Conservation (phyloP, 2,113 vertebrate species). For the Oxyruncus cristatus region DNA sequence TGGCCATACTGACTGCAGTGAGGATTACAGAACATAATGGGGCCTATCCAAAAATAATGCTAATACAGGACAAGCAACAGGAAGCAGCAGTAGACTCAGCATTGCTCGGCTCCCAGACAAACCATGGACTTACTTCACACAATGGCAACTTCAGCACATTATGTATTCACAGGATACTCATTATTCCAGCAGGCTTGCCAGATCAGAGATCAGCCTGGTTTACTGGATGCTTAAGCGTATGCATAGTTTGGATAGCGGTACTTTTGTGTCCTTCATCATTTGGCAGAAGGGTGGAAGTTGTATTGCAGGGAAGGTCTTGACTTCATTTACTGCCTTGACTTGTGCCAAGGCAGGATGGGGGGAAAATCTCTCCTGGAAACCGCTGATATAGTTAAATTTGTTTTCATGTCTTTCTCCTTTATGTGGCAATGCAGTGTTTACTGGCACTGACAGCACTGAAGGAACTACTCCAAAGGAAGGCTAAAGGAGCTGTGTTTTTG, state of each 20-base stretch:
- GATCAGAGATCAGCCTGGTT: conserved; percentile 60
- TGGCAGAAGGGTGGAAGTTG: conserved; percentile 49
- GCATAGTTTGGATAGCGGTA: conserved; percentile 68
- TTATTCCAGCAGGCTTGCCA: conserved; percentile 70
- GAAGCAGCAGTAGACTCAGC: conserved; percentile 93
- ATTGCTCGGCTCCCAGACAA: conserved; percentile 81
- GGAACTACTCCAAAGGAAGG: neutral
- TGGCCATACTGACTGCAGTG: conserved; percentile 85
- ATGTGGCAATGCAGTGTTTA: conserved; percentile 78
- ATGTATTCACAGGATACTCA: conserved; percentile 74
- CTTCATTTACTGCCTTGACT: conserved; percentile 60
- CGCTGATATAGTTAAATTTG: conserved; percentile 69
- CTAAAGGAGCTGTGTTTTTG: neutral
- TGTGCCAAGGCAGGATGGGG: conserved; percentile 17
- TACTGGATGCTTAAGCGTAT: conserved; percentile 59
- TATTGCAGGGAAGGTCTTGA: conserved; percentile 18
- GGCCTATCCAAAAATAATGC: conserved; percentile 88
- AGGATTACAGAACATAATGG: conserved; percentile 96
- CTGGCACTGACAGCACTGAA: neutral
- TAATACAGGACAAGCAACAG: conserved; percentile 87
- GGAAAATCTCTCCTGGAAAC: conserved; percentile 52
- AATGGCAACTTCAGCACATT: conserved; percentile 80
- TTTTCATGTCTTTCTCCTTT: conserved; percentile 68
- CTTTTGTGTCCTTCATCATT: conserved; percentile 64
- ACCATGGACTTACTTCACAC: conserved; percentile 75